A percentile compares a stretch with the other conserved stretches of the same genome.
Evolutionary conservation across 2,113 vertebrate genomes (phyloP).

Genomic region (Pseudopipra pipra): DNA sequence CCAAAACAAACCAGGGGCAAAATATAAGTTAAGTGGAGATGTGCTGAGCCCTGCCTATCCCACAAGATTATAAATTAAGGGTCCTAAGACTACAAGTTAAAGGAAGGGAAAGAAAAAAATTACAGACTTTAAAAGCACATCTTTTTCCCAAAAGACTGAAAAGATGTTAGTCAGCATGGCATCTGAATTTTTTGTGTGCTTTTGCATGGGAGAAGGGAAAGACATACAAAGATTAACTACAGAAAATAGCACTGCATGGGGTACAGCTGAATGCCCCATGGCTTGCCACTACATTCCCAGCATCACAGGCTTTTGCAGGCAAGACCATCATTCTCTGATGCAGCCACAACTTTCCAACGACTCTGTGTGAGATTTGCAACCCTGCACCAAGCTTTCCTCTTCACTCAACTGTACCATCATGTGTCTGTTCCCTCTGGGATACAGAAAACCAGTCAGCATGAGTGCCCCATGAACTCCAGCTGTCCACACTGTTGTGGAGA

Average conservation of each 20-base stretch:
- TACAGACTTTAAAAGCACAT: not conserved
- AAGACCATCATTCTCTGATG: not conserved
- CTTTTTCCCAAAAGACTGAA: not conserved
- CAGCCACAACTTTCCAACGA: not conserved
- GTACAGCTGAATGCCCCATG: not conserved
- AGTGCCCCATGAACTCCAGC: not conserved
- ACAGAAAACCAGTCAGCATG: not conserved
- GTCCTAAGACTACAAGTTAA: not conserved
- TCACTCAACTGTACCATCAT: not conserved
- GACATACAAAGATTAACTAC: not conserved
- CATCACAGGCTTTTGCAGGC: not conserved
- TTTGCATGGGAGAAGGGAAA: conserved; percentile 12
- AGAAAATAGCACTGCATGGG: conserved; percentile 6
- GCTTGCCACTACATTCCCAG: not conserved
- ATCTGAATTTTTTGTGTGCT: not conserved
- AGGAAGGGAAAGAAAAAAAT: not conserved
- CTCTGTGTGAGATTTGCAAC: not conserved
- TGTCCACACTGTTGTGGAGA: not conserved
- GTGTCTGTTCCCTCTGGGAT: not conserved
- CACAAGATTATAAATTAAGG: not conserved
- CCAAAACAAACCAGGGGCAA: not conserved
- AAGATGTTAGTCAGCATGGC: not conserved
- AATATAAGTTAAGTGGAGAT: not conserved
- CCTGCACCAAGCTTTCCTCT: not conserved
- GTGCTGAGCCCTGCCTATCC: not conserved